Conservation (phyloP, 1,140 invertebrate genomes). For the Neodiprion virginianus region DNA sequence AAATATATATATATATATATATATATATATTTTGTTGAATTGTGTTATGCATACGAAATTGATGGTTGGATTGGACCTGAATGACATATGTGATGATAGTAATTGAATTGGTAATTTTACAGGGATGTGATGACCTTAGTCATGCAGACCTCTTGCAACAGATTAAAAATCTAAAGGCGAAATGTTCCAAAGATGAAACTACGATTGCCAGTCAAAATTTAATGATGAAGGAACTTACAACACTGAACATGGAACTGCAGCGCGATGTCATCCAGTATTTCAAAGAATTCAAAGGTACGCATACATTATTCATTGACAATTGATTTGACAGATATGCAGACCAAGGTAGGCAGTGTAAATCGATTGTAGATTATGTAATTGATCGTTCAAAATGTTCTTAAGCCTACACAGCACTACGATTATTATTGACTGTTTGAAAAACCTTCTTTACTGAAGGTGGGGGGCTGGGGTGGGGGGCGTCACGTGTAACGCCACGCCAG, state of each 20-base stretch:
- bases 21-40: neutral
- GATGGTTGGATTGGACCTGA: neutral
- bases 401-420: neutral
- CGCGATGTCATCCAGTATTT: neutral
- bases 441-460: too few relatives aligned
- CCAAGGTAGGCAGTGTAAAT: constrained; percentile 1
- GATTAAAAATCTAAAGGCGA: neutral
- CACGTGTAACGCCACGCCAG: too few relatives aligned
- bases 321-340: neutral
- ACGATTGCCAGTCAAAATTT: neutral
- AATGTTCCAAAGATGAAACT: neutral
- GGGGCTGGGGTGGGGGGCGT: too few relatives aligned
- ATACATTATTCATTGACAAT: neutral
- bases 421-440: too few relatives aligned
- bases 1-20: too few relatives aligned
- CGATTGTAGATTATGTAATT: neutral
- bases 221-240: neutral
- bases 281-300: neutral
- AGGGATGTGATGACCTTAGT: neutral
- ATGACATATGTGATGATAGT: neutral
- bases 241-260: neutral
- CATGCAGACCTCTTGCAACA: neutral
- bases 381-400: neutral
- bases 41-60: neutral
- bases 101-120: neutral